A percentile compares a stretch with the other conserved stretches of the same genome.
Conservation (phyloP, 2,888 invertebrate species). For the Noctua comes region DNA sequence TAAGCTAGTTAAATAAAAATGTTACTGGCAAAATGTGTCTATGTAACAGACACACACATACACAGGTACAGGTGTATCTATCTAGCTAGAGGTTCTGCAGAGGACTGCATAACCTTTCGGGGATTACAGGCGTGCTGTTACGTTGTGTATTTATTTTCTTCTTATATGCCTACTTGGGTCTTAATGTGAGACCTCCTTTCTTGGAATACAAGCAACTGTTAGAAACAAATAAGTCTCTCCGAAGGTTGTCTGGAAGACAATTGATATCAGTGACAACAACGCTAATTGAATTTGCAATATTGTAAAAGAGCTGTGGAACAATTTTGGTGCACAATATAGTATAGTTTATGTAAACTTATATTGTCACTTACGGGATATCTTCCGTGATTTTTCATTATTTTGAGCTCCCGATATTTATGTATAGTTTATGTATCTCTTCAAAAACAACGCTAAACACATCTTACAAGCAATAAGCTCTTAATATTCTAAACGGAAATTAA, state of each 20-base stretch:
- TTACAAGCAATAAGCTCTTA: constrained; percentile 33
- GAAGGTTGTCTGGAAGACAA: neutral
- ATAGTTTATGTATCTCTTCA: too few species aligned
- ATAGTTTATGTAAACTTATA: too few species aligned
- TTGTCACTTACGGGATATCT: too few species aligned
- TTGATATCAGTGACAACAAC: neutral
- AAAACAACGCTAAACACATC: constrained; percentile 16
- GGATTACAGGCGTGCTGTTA: neutral
- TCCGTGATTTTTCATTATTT: too few species aligned
- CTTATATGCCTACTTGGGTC: too few species aligned
- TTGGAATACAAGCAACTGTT: neutral
- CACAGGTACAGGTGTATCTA: neutral
- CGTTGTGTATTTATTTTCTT: neutral
- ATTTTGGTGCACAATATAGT: neutral
- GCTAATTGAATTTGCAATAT: neutral
- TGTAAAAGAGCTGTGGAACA: neutral
- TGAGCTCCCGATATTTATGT: too few species aligned
- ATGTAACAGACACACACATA: neutral
- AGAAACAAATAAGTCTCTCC: neutral
- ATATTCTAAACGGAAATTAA: constrained; percentile 61
- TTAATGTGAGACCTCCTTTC: neutral
- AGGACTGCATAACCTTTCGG: neutral
- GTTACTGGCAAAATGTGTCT: neutral
- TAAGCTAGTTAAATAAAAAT: neutral
- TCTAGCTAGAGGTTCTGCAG: neutral